phyloP scores from a whole-genome alignment of 2,888 invertebrate genomes.

The Metalampra italica region DNA sequence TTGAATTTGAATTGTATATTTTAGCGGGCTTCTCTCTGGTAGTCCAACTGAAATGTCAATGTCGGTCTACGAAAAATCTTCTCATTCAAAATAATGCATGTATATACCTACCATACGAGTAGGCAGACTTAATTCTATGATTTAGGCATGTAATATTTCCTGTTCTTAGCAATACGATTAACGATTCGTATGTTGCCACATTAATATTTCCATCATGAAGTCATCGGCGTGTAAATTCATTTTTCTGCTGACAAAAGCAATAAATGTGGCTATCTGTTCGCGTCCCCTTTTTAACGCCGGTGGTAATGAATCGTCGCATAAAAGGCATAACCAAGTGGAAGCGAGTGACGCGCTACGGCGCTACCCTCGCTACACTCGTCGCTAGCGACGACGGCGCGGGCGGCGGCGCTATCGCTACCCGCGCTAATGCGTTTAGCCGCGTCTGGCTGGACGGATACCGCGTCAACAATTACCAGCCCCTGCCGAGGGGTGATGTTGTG shows the following conservation, averaged over 20 bases:
- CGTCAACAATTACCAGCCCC: conserved; percentile 33
- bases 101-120: too few relatives aligned
- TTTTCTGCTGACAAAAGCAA: conserved; percentile 78
- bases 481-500: conserved; percentile 7
- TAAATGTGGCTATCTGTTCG: conserved; percentile 73
- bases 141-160: too few relatives aligned
- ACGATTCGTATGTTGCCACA: neutral
- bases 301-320: conserved; percentile 75
- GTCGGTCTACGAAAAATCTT: too few relatives aligned
- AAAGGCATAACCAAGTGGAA: conserved; percentile 77
- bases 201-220: conserved; percentile 16
- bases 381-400: neutral
- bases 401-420: conserved; percentile 13
- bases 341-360: conserved; percentile 36
- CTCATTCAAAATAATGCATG: too few relatives aligned
- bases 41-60: too few relatives aligned
- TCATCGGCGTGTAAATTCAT: conserved; percentile 65
- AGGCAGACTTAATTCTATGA: too few relatives aligned
- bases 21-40: too few relatives aligned
- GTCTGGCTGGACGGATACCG: conserved; percentile 46
- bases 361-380: neutral
- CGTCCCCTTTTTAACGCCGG: conserved; percentile 53
- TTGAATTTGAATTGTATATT: too few relatives aligned
- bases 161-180: neutral
- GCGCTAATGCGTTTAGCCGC: conserved; percentile 48